Conservation (phyloP, 1,140 invertebrate genomes). For the Ceratina calcarata region DNA sequence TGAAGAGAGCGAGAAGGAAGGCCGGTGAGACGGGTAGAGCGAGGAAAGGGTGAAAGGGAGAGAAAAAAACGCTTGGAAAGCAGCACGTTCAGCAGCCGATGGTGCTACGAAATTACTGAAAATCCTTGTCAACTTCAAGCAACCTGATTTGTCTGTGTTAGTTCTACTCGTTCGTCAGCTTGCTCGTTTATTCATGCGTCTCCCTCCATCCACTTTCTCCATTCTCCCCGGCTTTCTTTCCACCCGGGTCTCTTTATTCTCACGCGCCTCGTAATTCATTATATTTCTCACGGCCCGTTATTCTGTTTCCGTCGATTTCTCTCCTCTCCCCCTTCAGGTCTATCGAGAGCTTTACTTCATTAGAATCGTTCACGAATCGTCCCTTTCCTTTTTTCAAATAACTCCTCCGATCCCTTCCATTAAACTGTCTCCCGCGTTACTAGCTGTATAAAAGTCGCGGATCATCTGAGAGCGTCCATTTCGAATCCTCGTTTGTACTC, state of each 20-base stretch:
- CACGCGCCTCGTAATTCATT: conserved; percentile 36
- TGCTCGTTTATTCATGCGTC: conserved; percentile 48
- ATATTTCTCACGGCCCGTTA: conserved; percentile 43
- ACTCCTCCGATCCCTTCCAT: neutral
- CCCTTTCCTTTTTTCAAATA: conserved; percentile 7
- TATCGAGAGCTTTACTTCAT: conserved; percentile 35
- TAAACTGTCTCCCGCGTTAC: neutral
- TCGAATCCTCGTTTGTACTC: too few species aligned
- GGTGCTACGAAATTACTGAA: conserved; percentile 59
- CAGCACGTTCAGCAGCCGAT: conserved; percentile 49
- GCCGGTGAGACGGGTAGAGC: neutral
- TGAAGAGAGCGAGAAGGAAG: neutral
- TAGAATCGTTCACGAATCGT: conserved; percentile 26
- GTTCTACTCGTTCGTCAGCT: conserved; percentile 48
- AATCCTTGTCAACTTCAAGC: conserved; percentile 57
- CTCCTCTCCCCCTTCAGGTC: neutral
- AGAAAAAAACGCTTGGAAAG: conserved; percentile 46
- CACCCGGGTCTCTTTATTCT: conserved; percentile 17
- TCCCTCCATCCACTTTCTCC: neutral
- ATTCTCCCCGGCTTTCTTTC: neutral
- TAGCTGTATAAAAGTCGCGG: neutral
- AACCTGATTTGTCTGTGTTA: conserved; percentile 53
- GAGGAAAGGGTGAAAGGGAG: neutral
- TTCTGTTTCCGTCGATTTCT: conserved; percentile 40
- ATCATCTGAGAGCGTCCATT: neutral